These are phyloP conservation scores for Chloroclystis v-ata DNA, from an alignment of 2,888 invertebrate genomes.

Conservation along the genomic window DNA sequence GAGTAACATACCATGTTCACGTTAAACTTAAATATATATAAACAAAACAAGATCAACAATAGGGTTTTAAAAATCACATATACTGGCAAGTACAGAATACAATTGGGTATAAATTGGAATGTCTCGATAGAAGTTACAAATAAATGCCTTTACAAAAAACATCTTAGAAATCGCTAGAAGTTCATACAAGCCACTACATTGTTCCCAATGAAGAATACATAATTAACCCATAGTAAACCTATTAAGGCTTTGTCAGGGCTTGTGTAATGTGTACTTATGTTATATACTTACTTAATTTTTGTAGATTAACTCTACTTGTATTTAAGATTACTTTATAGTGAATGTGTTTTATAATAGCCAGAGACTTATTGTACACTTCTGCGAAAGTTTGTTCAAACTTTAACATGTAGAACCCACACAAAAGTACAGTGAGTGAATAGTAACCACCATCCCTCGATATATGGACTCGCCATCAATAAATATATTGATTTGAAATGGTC, in stretches of 20 bases:
- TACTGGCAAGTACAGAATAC: conserved; percentile 43
- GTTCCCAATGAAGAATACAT: conserved; percentile 46
- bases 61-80: background rate
- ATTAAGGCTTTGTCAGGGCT: conserved; percentile 3
- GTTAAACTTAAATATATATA: too few relatives aligned
- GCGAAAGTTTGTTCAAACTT: too few relatives aligned
- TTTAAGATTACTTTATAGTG: conserved; percentile 8
- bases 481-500: too few relatives aligned
- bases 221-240: conserved; percentile 8
- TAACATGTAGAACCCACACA: too few relatives aligned
- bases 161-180: conserved; percentile 38
- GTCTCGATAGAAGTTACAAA: conserved; percentile 44
- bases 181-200: conserved; percentile 52
- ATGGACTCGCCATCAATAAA: too few relatives aligned
- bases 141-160: conserved; percentile 60
- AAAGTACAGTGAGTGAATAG: too few relatives aligned
- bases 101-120: conserved; percentile 58
- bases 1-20: too few relatives aligned
- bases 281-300: background rate
- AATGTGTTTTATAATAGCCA: conserved; percentile 5
- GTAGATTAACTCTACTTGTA: background rate
- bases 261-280: too few relatives aligned
- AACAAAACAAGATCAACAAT: background rate
- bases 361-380: too few relatives aligned
- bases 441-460: too few relatives aligned